Evolutionary conservation across 2,888 invertebrate species (phyloP).

Genomic region (Eucera pruinosa): DNA sequence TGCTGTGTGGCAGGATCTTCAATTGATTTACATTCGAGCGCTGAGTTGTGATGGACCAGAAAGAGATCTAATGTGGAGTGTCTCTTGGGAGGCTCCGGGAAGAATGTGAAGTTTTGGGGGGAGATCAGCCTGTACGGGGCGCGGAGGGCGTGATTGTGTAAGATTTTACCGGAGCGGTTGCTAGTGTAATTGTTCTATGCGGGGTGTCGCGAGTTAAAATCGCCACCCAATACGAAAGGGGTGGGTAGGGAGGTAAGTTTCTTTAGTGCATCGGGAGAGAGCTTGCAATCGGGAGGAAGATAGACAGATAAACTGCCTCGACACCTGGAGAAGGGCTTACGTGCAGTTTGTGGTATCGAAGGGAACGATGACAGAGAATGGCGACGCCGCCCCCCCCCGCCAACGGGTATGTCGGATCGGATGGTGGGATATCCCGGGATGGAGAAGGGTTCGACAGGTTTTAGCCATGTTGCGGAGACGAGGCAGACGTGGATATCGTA

Average conservation of each 20-base stretch:
- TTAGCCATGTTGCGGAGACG: not conserved
- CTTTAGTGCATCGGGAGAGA: not conserved
- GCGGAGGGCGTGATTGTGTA: not conserved
- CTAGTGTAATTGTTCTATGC: not conserved
- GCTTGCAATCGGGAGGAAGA: not conserved
- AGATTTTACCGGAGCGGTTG: not conserved
- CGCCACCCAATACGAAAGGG: not conserved
- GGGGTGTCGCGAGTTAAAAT: not conserved
- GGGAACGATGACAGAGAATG: not conserved
- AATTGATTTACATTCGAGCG: not conserved
- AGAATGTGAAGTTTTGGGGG: not conserved
- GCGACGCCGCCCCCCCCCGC: not conserved
- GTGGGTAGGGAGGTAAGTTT: not conserved
- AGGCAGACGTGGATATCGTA: not conserved
- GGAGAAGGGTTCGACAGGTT: no score
- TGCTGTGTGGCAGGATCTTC: not conserved
- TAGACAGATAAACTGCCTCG: slow-evolving; percentile 4
- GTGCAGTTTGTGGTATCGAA: not conserved
- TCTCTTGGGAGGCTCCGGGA: not conserved
- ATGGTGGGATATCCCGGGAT: no score
- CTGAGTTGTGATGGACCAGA: not conserved
- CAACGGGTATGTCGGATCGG: no score
- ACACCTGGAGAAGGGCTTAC: not conserved
- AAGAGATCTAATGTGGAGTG: not conserved
- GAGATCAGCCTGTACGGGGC: slow-evolving; percentile 4